Conservation (phyloP, 2,113 vertebrate genomes). For the Pelobates fuscus region DNA sequence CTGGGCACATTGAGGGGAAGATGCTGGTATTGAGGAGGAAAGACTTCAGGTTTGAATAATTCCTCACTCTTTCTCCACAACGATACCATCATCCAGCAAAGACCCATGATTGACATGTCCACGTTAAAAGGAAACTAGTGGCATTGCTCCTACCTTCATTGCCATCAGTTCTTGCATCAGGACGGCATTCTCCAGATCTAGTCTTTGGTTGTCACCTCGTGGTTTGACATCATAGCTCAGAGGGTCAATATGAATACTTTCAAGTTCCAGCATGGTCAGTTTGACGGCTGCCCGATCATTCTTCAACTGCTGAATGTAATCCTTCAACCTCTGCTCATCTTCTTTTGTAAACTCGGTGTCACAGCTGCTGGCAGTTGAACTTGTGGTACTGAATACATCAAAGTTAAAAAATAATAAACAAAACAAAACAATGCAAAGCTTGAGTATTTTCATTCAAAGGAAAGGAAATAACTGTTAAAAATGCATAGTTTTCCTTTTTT, state of each 20-base stretch:
- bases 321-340: conserved; percentile 83
- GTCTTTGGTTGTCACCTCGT: conserved; percentile 78
- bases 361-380: conserved; percentile 84
- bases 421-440: neutral
- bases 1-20: too few species aligned
- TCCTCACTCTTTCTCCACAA: too few species aligned
- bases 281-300: conserved; percentile 84
- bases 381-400: conserved; percentile 83
- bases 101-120: too few species aligned
- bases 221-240: conserved; percentile 81
- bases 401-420: conserved; percentile 45
- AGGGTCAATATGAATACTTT: conserved; percentile 84
- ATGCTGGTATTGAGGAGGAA: too few species aligned
- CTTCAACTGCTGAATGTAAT: conserved; percentile 85
- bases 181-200: conserved; percentile 86
- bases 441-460: neutral
- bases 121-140: neutral
- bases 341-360: conserved; percentile 86
- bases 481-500: too few species aligned
- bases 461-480: neutral
- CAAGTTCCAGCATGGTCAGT: conserved; percentile 84
- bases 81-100: too few species aligned
- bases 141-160: conserved; percentile 78
- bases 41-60: too few species aligned
- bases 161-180: conserved; percentile 92